These are phyloP conservation scores for Mola mola DNA, from an alignment of 2,113 vertebrate species.

Conservation along the genomic window DNA sequence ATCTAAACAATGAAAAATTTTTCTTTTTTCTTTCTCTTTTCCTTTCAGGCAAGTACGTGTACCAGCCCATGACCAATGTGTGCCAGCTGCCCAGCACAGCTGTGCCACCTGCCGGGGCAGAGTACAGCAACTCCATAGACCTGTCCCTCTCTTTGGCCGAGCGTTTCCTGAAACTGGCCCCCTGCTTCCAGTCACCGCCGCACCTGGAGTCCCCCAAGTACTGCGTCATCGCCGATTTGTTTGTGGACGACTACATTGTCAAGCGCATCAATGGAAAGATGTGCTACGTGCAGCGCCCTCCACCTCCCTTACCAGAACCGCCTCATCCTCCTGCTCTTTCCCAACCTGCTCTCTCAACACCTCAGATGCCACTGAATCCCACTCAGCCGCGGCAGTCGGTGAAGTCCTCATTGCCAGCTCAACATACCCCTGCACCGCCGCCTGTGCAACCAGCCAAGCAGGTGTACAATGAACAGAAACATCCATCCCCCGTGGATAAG, in stretches of 20 bases:
- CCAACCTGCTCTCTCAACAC: slow-evolving; percentile 32
- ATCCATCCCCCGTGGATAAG: slow-evolving; percentile 74
- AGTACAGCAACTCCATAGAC: slow-evolving; percentile 87
- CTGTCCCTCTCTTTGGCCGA: slow-evolving; percentile 91
- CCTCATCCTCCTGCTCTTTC: slow-evolving; percentile 60
- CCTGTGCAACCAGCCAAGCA: slow-evolving; percentile 38
- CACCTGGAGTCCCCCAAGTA: slow-evolving; percentile 90
- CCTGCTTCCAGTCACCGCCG: slow-evolving; percentile 90
- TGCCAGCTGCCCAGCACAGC: slow-evolving; percentile 93
- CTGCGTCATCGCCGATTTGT: slow-evolving; percentile 95
- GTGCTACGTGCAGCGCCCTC: slow-evolving; percentile 96
- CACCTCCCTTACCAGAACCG: slow-evolving; percentile 64
- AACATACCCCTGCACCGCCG: slow-evolving; percentile 23
- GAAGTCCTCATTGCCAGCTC: slow-evolving; percentile 16
- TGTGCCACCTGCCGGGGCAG: slow-evolving; percentile 84
- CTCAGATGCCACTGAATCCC: slow-evolving; percentile 31
- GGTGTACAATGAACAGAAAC: slow-evolving; percentile 58
- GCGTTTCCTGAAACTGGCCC: slow-evolving; percentile 92
- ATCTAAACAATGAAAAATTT: neutral
- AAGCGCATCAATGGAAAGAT: slow-evolving; percentile 98
- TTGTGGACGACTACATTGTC: slow-evolving; percentile 95
- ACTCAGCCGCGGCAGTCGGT: slow-evolving; percentile 26
- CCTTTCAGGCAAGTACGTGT: slow-evolving; percentile 92
- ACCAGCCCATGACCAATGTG: slow-evolving; percentile 97
- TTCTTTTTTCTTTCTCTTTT: neutral